Conservation (phyloP, 2,113 vertebrate species). For the Seriola dumerili region DNA sequence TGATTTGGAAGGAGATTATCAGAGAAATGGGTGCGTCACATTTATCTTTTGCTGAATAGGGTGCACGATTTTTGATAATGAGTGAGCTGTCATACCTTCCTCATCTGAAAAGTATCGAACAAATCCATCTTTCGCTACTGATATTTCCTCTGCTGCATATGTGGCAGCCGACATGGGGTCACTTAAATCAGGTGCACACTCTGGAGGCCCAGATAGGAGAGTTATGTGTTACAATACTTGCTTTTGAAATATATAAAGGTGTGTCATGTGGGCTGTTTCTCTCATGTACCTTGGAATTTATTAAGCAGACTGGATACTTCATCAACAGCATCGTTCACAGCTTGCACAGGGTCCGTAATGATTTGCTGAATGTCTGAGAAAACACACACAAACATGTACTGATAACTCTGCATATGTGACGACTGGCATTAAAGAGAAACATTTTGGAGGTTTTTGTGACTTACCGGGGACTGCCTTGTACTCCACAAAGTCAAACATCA, state of each 20-base stretch:
- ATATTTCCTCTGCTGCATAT: constrained; percentile 75
- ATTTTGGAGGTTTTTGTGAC: constrained; percentile 29
- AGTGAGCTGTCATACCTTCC: constrained; percentile 63
- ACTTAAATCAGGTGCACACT: constrained; percentile 79
- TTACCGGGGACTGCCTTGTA: constrained; percentile 92
- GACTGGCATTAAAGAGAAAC: not conserved
- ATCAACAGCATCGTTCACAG: constrained; percentile 78
- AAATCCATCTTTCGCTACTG: constrained; percentile 71
- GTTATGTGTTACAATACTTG: not conserved
- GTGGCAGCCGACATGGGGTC: constrained; percentile 69
- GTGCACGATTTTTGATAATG: not conserved
- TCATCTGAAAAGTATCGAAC: constrained; percentile 78
- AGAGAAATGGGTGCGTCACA: not conserved
- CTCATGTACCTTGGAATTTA: constrained; percentile 77
- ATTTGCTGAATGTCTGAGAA: constrained; percentile 81
- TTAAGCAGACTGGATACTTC: constrained; percentile 74
- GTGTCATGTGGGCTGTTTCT: not conserved
- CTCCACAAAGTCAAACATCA: constrained; percentile 97
- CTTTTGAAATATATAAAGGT: not conserved
- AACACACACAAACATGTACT: not conserved
- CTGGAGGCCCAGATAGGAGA: constrained; percentile 36
- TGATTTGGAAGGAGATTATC: not conserved
- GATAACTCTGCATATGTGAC: not conserved
- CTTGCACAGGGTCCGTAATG: constrained; percentile 75
- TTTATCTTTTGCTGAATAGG: not conserved